A percentile compares a stretch with the other conserved stretches of the same genome.
Conservation (phyloP, 2,113 vertebrate genomes). For the Lucifuga dentata region DNA sequence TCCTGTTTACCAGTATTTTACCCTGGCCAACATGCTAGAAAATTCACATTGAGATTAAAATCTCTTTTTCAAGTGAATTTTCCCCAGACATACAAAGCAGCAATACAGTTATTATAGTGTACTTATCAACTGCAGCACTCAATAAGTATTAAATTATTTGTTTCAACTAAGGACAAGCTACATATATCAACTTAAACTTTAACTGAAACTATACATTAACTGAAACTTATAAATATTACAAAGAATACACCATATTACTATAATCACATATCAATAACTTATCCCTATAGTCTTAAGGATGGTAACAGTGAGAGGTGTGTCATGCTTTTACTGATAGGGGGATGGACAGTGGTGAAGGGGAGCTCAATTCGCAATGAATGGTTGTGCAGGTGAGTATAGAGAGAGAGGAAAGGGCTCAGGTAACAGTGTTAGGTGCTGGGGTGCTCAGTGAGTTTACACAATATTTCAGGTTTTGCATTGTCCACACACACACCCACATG, state of each 20-base stretch:
- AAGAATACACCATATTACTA: constrained; percentile 26
- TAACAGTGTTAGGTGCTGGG: constrained; percentile 18
- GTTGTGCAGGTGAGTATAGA: constrained; percentile 15
- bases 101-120: background rate
- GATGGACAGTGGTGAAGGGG: constrained; percentile 29
- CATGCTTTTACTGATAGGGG: constrained; percentile 64
- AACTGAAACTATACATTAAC: constrained; percentile 58
- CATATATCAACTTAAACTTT: constrained; percentile 52
- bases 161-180: constrained; percentile 29
- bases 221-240: constrained; percentile 60
- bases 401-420: constrained; percentile 23
- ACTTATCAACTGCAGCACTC: constrained; percentile 5
- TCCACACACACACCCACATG: constrained; percentile 4
- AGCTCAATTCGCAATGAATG: constrained; percentile 54
- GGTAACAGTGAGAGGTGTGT: constrained; percentile 64
- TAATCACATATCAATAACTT: constrained; percentile 52
- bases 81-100: constrained; percentile 37
- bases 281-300: constrained; percentile 59
- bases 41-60: constrained; percentile 64
- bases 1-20: background rate
- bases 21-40: constrained; percentile 7
- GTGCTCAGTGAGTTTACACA: constrained; percentile 8
- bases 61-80: constrained; percentile 67
- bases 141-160: constrained; percentile 37
- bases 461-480: constrained; percentile 13